Conservation (phyloP, 2,888 invertebrate genomes). For the Lasioglossum morio region DNA sequence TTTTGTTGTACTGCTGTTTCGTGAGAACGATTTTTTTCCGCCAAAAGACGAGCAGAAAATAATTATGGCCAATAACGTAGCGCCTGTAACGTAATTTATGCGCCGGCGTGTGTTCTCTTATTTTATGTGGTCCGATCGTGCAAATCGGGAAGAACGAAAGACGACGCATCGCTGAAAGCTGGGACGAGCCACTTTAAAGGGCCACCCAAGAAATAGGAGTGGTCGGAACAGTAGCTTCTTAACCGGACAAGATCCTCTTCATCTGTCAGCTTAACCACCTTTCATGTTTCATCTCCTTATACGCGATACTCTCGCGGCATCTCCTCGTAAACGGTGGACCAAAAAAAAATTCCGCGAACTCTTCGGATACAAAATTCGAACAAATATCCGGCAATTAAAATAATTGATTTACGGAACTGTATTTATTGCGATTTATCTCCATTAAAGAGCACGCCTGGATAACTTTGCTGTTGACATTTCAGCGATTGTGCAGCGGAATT, state of each 20-base stretch:
- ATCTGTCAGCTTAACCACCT: slow-evolving; percentile 79
- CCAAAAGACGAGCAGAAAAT: not conserved
- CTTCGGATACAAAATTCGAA: not conserved
- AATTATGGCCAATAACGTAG: not conserved
- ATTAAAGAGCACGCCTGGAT: not conserved
- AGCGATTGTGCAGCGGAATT: not conserved
- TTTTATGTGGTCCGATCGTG: slow-evolving; percentile 28
- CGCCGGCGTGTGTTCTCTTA: not conserved
- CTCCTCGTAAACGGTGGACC: slow-evolving; percentile 48
- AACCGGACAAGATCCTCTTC: slow-evolving; percentile 75
- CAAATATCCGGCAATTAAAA: not conserved
- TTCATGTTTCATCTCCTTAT: slow-evolving; percentile 79
- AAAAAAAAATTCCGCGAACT: slow-evolving; percentile 28
- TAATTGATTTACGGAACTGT: not conserved
- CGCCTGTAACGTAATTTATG: slow-evolving; percentile 12
- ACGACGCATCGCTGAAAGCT: slow-evolving; percentile 61
- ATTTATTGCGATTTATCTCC: not conserved
- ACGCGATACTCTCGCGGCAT: slow-evolving; percentile 57
- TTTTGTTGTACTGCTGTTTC: no score
- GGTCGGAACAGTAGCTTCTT: slow-evolving; percentile 75
- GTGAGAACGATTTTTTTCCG: no score
- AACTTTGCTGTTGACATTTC: not conserved
- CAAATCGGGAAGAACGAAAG: slow-evolving; percentile 17
- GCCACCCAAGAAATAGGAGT: slow-evolving; percentile 76
- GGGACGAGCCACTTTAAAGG: slow-evolving; percentile 64